Evolutionary conservation across 2,888 invertebrate species (phyloP).

Genomic region (Embidobia sp.): DNA sequence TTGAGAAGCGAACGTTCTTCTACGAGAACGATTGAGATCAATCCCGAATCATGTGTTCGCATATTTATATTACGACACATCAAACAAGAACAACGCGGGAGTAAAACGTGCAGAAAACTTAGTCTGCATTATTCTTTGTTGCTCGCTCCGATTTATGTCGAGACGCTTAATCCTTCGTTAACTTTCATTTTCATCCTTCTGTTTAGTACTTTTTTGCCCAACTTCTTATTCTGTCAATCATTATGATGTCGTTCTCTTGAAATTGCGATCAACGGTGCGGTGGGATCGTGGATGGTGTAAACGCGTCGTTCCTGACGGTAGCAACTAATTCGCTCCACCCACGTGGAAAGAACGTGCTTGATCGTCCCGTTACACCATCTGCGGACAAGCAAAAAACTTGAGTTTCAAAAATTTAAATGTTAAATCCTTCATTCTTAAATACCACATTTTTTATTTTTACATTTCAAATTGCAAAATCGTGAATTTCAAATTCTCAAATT

Average conservation of each 20-base stretch:
- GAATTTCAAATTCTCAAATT: too few species aligned
- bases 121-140: conserved; percentile 43
- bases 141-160: conserved; percentile 5
- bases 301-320: conserved; percentile 72
- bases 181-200: conserved; percentile 59
- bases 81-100: neutral
- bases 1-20: too few species aligned
- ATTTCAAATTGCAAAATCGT: too few species aligned
- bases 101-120: conserved; percentile 26
- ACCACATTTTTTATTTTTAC: too few species aligned
- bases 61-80: conserved; percentile 20
- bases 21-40: too few species aligned
- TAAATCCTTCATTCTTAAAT: too few species aligned
- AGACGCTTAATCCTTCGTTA: conserved; percentile 30
- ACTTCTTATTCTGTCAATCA: conserved; percentile 41
- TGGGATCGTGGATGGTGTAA: conserved; percentile 57
- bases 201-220: conserved; percentile 41
- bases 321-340: conserved; percentile 71
- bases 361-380: too few species aligned
- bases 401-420: too few species aligned
- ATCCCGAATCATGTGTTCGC: conserved; percentile 11
- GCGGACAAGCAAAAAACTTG: too few species aligned
- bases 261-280: conserved; percentile 29
- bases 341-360: too few species aligned
- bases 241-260: conserved; percentile 40